Evolutionary conservation across 2,797 vertebrate genomes (phyloP).

Genomic region (Pangasius krempfi): DNA sequence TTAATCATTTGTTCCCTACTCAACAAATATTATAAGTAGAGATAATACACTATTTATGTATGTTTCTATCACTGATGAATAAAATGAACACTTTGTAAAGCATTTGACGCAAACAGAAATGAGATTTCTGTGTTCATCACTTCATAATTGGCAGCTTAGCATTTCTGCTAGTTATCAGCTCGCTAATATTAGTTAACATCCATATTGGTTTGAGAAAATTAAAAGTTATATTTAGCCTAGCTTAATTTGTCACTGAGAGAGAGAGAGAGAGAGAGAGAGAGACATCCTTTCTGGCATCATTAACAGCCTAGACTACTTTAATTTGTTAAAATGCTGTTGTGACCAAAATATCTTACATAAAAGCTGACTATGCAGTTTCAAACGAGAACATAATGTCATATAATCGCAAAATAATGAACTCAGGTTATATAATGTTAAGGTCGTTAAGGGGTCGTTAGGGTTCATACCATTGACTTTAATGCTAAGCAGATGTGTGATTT

Average conservation of each 20-base stretch:
- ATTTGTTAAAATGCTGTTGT: not conserved
- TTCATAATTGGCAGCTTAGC: not conserved
- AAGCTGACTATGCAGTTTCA: not conserved
- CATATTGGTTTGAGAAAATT: not conserved
- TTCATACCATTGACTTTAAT: not conserved
- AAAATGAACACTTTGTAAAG: not conserved
- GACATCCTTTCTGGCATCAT: not conserved
- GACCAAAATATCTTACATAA: not conserved
- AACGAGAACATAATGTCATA: not conserved
- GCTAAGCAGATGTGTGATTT: conserved; percentile 22
- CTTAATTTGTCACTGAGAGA: not conserved
- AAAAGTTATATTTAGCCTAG: not conserved
- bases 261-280: not conserved
- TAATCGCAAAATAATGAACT: not conserved
- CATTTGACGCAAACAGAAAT: not conserved
- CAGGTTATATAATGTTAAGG: not conserved
- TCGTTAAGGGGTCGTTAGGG: not conserved
- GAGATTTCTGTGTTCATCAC: not conserved
- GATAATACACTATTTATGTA: not conserved
- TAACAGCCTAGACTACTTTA: not conserved
- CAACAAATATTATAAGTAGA: not conserved
- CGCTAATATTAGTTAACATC: not conserved
- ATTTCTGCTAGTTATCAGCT: not conserved
- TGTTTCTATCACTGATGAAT: not conserved
- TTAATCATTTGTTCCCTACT: not conserved